Base-by-base conservation (phyloP, 1,140 invertebrate genomes). In the Ruditapes philippinarum region DNA sequence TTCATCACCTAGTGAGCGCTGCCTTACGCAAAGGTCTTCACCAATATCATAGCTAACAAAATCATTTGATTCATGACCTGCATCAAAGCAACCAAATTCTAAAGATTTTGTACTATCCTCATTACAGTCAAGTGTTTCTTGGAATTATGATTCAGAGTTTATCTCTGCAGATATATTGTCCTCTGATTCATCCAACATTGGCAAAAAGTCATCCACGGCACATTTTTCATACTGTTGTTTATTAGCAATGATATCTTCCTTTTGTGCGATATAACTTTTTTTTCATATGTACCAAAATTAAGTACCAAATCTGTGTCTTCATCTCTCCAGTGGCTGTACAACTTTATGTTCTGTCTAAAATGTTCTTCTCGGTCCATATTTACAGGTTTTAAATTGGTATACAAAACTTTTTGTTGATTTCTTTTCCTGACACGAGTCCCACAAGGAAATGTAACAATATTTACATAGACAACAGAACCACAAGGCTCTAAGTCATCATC, bases 71-170 rank as follows among this genome's bases (percentile, higher is more conserved):
- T 12, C 31, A 4, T 14, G 7, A 17, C 51, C 79, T 62, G 89
- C 78, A 82, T 87, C 83, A 87, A 90, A 90, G 76, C 89, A 90
- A 14, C 65, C 68, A 82, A 54, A 86, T 2, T 5, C 31, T 9
- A 36, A 25, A 19, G 36, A 38, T 45, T 54, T 22, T 25, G 49
- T 17, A 31, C 28, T 14, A 11, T 60, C 51, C 40, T 82, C 25
- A 9, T 19, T n/a, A 22, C 14, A 11, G 49, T 90, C 82, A n/a
- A 85, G 79, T 36, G 33, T 33, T 42, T 90, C 82, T 70, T 78
- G 73, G 45, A 86, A 82, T 49, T 90, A 31, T 49, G 22, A 36
- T 60, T 86, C 89, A 25, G 74, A 36, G 19, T 85, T 33, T 11
- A 84, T 51, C 49, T 5, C n/a, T n/a, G n/a, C n/a, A 45, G 42